Conservation (phyloP, 1,140 invertebrate genomes). For the Gryllus bimaculatus region DNA sequence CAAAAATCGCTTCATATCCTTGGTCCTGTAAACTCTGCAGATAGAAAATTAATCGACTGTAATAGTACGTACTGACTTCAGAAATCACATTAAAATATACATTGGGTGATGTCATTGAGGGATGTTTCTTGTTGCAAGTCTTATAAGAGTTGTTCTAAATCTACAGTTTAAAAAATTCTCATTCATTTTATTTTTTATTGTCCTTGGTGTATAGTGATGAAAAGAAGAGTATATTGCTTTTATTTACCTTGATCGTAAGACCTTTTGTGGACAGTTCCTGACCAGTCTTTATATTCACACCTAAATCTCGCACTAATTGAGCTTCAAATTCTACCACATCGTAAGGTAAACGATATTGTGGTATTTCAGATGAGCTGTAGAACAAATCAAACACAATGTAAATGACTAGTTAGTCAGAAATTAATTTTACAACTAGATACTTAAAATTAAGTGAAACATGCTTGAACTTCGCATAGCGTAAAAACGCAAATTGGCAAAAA, state of each 20-base stretch:
- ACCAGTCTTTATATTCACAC: constrained; percentile 70
- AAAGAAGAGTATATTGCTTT: neutral
- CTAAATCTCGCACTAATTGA: constrained; percentile 80
- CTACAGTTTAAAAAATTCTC: no score
- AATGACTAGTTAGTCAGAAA: no score
- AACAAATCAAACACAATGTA: constrained; percentile 22
- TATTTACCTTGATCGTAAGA: constrained; percentile 56
- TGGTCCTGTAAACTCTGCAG: constrained; percentile 51
- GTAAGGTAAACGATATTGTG: constrained; percentile 89
- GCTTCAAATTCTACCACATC: constrained; percentile 92
- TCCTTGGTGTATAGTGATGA: no score
- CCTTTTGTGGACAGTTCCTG: constrained; percentile 55
- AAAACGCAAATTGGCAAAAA: no score
- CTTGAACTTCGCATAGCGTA: no score
- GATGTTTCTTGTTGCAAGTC: no score
- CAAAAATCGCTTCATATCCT: constrained; percentile 72
- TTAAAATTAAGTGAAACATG: no score
- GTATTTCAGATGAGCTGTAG: constrained; percentile 86
- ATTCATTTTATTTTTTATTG: no score
- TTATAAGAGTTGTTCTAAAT: no score
- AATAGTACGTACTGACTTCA: neutral
- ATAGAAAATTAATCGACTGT: constrained; percentile 1
- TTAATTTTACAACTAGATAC: no score
- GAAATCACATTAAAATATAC: neutral
- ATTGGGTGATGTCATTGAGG: no score